Base-by-base conservation (phyloP, 2,797 vertebrate genomes). In the Pachyuromys duprasi region DNA sequence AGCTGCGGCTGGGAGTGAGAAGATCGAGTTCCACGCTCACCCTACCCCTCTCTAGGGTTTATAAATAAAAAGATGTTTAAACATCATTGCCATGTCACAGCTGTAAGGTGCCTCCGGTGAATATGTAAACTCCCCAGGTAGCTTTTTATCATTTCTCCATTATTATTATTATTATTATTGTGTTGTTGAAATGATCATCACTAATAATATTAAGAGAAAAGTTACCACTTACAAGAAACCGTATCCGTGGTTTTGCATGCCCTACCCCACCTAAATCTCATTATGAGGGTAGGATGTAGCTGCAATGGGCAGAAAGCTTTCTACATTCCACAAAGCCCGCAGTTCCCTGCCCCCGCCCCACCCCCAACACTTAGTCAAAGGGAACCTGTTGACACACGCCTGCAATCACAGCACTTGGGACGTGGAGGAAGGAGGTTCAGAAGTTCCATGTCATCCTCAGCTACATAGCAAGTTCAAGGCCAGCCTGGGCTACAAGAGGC, bases 61-160 rank as follows among this genome's bases (percentile, higher is more conserved):
- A n/a, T 45, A 86, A 76, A 92, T 18, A 36, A 67, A 83, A 92
- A 91, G 26, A 70, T n/a, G 28, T 83, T 94, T 84, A 78, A 88
- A 49, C 18, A 36, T 33, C 31, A 20, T 53, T 80, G 53, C 33
- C 93, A 62, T 49, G 63, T 87, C 57, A 65, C 9, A 60, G 28
- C 31, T 86, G 62, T 2, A 72, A 18, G 74, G 39, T 74, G 17
- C 4, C 60, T 80, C 60, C 63, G 42, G 89, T 39, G 69, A 97
- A 96, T 90, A 86, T 62, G 69, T 3, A 62, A 4, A 15, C 5
- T 78, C 90, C 14, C 36, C 20, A 8, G 5, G 14, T 39, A 49
- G 79, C 7, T 74, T 3, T 74, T 90, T 53, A 26, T 60, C 86
- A 78, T 72, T 87, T 70, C 62, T 49, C 9, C 33, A 75, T 45